These are phyloP conservation scores for Gonioctena quinquepunctata DNA, from an alignment of 1,140 invertebrate species.

Conservation along the genomic window DNA sequence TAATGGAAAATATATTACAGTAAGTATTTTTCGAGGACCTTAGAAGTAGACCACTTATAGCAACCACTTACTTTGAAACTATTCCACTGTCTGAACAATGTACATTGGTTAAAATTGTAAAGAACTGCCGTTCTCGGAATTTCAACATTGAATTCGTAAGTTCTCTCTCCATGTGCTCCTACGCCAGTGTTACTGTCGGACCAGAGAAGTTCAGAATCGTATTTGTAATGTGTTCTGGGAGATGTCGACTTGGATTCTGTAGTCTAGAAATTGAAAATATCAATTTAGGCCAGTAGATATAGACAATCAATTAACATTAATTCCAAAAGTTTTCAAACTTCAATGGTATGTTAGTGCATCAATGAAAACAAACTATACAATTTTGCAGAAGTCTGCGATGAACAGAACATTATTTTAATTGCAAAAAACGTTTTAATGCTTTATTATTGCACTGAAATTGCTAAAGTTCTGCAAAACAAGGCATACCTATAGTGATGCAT, in stretches of 20 bases:
- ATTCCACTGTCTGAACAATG: constrained; percentile 4
- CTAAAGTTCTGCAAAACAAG: too few species aligned
- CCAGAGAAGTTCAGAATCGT: constrained; percentile 11
- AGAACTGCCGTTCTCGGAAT: constrained; percentile 13
- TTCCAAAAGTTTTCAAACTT: too few species aligned
- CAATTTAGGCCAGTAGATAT: too few species aligned
- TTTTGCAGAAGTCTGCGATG: too few species aligned
- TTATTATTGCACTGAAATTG: too few species aligned
- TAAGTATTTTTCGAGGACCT: not conserved
- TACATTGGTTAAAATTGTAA: constrained; percentile 13
- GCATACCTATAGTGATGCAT: too few species aligned
- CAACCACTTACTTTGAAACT: constrained; percentile 11
- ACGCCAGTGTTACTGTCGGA: constrained; percentile 10
- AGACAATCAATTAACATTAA: too few species aligned
- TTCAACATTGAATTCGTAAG: constrained; percentile 10
- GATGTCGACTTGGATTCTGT: constrained; percentile 1
- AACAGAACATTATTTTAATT: too few species aligned
- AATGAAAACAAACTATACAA: too few species aligned
- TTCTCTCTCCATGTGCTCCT: constrained; percentile 24
- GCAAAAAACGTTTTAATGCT: too few species aligned
- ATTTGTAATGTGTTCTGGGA: constrained; percentile 1
- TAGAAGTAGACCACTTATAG: too few species aligned
- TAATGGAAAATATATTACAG: not conserved
- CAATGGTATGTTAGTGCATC: too few species aligned
- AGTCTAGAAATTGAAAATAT: constrained; percentile 15